These are phyloP conservation scores for Enteromius trimaculatus DNA, from an alignment of 2,797 vertebrate species.

Conservation along the genomic window DNA sequence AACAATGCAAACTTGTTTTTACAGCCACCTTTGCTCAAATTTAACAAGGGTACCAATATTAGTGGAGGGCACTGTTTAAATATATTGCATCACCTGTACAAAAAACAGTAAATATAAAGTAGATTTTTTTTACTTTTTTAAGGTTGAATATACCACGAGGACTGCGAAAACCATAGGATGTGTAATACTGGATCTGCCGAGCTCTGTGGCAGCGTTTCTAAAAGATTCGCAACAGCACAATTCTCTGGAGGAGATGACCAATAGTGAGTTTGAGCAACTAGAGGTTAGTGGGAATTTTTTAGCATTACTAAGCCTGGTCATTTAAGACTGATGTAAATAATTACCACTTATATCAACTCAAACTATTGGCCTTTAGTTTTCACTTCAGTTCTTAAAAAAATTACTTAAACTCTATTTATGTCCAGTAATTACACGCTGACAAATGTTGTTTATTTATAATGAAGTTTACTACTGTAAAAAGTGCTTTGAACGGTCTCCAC, in stretches of 20 bases:
- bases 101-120: not conserved
- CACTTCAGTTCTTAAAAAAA: not conserved
- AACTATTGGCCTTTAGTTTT: not conserved
- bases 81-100: not conserved
- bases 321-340: not conserved
- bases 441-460: no score
- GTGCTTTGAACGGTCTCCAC: no score
- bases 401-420: not conserved
- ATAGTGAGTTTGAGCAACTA: not conserved
- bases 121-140: not conserved
- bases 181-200: not conserved
- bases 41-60: no score
- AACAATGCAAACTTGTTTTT: no score
- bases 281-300: not conserved
- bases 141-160: not conserved
- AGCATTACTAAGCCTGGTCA: not conserved
- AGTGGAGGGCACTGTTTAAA: no score
- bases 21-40: no score
- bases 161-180: not conserved
- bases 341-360: no score
- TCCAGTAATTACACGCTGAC: not conserved
- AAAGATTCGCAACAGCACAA: constrained; percentile 4
- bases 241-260: not conserved
- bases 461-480: no score
- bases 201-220: not conserved